phyloP scores from a whole-genome alignment of 2,113 vertebrate genomes.

The Panthera uncia region DNA sequence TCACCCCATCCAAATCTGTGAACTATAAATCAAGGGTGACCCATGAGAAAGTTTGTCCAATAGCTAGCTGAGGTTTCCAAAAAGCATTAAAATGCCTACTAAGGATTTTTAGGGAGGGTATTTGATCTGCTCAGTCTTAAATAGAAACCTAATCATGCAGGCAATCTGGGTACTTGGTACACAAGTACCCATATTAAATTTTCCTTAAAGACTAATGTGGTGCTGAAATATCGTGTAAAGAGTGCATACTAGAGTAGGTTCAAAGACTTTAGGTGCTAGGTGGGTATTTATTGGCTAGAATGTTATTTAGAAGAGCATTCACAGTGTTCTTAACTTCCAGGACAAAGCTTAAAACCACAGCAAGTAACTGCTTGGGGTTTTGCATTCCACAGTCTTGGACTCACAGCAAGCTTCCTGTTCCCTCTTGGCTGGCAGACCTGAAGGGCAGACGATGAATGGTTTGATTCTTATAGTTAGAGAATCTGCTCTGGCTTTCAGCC shows the following conservation, averaged over 20 bases:
- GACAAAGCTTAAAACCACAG: slow-evolving; percentile 40
- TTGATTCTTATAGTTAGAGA: slow-evolving; percentile 56
- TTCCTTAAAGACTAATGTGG: slow-evolving; percentile 26
- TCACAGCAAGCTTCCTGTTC: slow-evolving; percentile 36
- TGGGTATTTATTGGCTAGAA: slow-evolving; percentile 6
- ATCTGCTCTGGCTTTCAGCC: slow-evolving; percentile 40
- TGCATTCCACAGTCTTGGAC: slow-evolving; percentile 28
- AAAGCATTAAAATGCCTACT: background rate
- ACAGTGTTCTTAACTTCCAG: slow-evolving; percentile 27
- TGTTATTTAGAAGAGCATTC: slow-evolving; percentile 24
- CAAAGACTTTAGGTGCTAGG: slow-evolving; percentile 4
- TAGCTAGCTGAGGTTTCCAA: background rate
- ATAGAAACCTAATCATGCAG: slow-evolving; percentile 43
- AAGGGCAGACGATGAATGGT: slow-evolving; percentile 17
- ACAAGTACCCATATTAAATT: background rate
- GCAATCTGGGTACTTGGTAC: background rate
- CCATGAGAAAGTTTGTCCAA: background rate
- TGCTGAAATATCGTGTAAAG: slow-evolving; percentile 12
- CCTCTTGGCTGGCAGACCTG: background rate
- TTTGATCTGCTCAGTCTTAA: slow-evolving; percentile 48
- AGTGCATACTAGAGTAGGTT: background rate
- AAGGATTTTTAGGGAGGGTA: slow-evolving; percentile 54
- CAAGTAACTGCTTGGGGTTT: slow-evolving; percentile 43
- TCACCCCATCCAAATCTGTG: background rate
- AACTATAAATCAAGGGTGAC: slow-evolving; percentile 13